Percentiles rank a stretch among this genome's conserved stretches.
phyloP scores from a whole-genome alignment of 2,797 vertebrate genomes.

The Spinibarbus caldwelli region DNA sequence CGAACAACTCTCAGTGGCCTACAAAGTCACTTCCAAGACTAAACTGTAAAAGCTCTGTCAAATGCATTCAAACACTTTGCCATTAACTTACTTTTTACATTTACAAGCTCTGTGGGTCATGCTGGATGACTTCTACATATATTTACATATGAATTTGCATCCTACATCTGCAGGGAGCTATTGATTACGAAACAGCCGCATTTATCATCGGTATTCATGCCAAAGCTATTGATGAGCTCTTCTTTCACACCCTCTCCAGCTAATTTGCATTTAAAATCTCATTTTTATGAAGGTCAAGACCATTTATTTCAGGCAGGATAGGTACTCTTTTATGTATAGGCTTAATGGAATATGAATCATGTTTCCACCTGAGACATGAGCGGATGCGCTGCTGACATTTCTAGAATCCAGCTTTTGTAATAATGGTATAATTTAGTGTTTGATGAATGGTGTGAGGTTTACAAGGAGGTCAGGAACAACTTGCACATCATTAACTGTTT shows the following conservation, averaged over 20 bases:
- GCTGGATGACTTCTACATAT: constrained; percentile 29
- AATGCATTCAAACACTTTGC: constrained; percentile 29
- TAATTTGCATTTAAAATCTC: constrained; percentile 79
- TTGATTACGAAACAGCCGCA: constrained; percentile 70
- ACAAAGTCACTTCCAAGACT: constrained; percentile 6
- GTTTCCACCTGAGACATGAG: constrained; percentile 78
- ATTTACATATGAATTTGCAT: constrained; percentile 54
- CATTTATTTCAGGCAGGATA: constrained; percentile 77
- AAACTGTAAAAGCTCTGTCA: constrained; percentile 28
- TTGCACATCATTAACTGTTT: constrained; percentile 70
- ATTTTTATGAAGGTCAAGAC: constrained; percentile 81
- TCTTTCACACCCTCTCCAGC: constrained; percentile 37
- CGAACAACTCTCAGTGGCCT: constrained; percentile 10
- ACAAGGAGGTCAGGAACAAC: constrained; percentile 74
- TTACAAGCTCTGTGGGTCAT: neutral
- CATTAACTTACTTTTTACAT: constrained; percentile 27
- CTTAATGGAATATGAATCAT: constrained; percentile 78
- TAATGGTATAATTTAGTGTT: constrained; percentile 72
- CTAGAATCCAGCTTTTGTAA: constrained; percentile 69
- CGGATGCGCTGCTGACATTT: constrained; percentile 77
- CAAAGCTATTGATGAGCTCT: constrained; percentile 74
- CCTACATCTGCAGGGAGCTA: constrained; percentile 60
- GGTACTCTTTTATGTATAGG: constrained; percentile 74
- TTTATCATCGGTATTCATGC: constrained; percentile 74
- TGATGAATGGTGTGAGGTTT: constrained; percentile 73